Evolutionary conservation across 2,888 invertebrate species (phyloP).

Genomic region (Notocelia uddmanniana): DNA sequence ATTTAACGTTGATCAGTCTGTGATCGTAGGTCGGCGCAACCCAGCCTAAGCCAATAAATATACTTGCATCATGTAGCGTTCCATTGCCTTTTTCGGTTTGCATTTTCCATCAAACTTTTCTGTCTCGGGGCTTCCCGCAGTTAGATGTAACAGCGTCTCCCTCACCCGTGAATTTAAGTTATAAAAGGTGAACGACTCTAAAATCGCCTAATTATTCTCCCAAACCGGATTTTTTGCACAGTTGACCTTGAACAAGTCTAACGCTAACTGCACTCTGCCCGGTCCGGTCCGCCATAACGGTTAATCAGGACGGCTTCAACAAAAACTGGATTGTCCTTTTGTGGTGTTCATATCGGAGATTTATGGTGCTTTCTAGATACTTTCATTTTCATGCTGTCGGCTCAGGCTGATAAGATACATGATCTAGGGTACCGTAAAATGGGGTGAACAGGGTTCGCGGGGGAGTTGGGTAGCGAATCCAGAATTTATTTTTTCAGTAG

Average conservation of each 20-base stretch:
- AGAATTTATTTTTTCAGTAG: no score
- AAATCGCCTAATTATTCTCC: slow-evolving; percentile 8
- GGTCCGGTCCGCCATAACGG: slow-evolving; percentile 22
- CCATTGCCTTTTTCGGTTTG: no score
- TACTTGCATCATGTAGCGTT: no score
- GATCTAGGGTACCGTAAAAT: no score
- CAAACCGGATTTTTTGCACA: slow-evolving; percentile 10
- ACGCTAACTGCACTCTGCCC: slow-evolving; percentile 31
- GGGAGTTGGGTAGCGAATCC: no score
- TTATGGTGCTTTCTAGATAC: slow-evolving; percentile 53
- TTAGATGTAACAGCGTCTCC: background rate
- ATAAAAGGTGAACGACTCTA: background rate
- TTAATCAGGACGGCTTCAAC: slow-evolving; percentile 47
- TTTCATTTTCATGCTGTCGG: slow-evolving; percentile 54
- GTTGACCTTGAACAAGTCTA: slow-evolving; percentile 20
- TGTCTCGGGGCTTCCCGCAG: background rate
- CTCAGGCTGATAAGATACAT: slow-evolving; percentile 21
- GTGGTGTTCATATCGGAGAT: slow-evolving; percentile 52
- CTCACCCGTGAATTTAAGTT: background rate
- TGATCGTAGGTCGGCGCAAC: no score
- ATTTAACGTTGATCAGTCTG: no score
- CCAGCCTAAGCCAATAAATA: no score
- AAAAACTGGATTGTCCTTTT: slow-evolving; percentile 60
- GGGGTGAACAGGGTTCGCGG: no score
- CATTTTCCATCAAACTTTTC: no score